Percentiles rank a stretch among this genome's conserved stretches.
phyloP scores from a whole-genome alignment of 2,888 invertebrate species.

The Trichacis sp. region DNA sequence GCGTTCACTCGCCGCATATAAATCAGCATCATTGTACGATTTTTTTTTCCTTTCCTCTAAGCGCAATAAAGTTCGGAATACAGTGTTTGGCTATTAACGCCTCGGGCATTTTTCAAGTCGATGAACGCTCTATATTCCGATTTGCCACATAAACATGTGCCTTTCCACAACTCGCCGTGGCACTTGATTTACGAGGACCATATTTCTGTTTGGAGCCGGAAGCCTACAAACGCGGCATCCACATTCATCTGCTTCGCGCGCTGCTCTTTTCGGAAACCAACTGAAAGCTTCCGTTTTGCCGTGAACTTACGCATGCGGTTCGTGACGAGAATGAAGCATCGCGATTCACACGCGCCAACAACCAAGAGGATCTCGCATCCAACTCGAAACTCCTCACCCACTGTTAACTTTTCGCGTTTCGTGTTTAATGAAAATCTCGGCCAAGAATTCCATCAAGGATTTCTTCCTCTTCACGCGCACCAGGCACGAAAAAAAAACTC shows the following conservation, averaged over 20 bases:
- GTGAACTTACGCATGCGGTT: conserved; percentile 43
- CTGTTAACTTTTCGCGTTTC: neutral
- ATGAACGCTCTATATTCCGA: conserved; percentile 43
- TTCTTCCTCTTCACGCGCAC: too few relatives aligned
- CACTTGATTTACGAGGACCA: conserved; percentile 41
- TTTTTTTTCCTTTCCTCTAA: too few relatives aligned
- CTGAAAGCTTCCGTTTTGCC: conserved; percentile 31
- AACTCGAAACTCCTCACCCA: neutral
- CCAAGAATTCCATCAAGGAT: neutral
- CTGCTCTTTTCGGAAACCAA: conserved; percentile 32
- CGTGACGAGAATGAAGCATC: conserved; percentile 47
- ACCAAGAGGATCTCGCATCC: neutral
- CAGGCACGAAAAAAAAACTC: too few relatives aligned
- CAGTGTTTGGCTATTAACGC: conserved; percentile 37
- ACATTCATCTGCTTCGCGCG: conserved; percentile 32
- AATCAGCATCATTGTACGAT: conserved; percentile 15
- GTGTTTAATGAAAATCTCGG: neutral
- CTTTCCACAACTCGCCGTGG: conserved; percentile 38
- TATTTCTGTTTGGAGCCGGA: conserved; percentile 41
- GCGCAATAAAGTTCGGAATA: conserved; percentile 28
- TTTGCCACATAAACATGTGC: conserved; percentile 43
- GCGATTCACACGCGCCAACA: conserved; percentile 25
- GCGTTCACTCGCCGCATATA: conserved; percentile 19
- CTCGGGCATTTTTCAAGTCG: conserved; percentile 35
- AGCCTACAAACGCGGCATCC: conserved; percentile 36